These are phyloP conservation scores for Poeciliopsis turrubarensis DNA, from an alignment of 2,113 vertebrate species.

Conservation along the genomic window DNA sequence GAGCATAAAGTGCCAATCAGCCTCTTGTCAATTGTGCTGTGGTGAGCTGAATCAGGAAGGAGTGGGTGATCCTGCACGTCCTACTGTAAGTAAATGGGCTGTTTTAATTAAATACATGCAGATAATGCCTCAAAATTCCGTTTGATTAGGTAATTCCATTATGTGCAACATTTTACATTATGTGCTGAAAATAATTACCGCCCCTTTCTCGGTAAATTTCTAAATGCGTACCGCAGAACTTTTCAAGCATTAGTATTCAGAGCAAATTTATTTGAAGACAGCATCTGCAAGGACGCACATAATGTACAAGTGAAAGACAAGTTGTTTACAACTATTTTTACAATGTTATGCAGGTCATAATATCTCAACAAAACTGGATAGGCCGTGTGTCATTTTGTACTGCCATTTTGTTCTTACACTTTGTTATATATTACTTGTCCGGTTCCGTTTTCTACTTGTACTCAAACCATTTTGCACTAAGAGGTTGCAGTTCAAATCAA, in stretches of 20 bases:
- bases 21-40: slow-evolving; percentile 9
- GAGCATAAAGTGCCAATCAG: slow-evolving; percentile 24
- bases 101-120: slow-evolving; percentile 19
- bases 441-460: too few species aligned
- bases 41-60: slow-evolving; percentile 29
- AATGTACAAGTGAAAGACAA: background rate
- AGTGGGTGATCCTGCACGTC: slow-evolving; percentile 7
- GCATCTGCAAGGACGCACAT: background rate
- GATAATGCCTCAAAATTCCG: background rate
- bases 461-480: too few species aligned
- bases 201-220: background rate
- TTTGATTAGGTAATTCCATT: background rate
- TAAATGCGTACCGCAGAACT: background rate
- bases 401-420: too few species aligned
- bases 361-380: background rate
- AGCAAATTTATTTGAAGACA: background rate
- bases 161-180: background rate
- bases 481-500: too few species aligned
- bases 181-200: background rate
- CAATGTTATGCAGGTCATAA: background rate
- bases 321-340: background rate
- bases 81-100: slow-evolving; percentile 18
- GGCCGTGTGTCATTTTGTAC: too few species aligned
- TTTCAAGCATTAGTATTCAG: background rate
- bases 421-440: too few species aligned